phyloP scores from a whole-genome alignment of 2,797 vertebrate species.

The Salarias fasciatus region DNA sequence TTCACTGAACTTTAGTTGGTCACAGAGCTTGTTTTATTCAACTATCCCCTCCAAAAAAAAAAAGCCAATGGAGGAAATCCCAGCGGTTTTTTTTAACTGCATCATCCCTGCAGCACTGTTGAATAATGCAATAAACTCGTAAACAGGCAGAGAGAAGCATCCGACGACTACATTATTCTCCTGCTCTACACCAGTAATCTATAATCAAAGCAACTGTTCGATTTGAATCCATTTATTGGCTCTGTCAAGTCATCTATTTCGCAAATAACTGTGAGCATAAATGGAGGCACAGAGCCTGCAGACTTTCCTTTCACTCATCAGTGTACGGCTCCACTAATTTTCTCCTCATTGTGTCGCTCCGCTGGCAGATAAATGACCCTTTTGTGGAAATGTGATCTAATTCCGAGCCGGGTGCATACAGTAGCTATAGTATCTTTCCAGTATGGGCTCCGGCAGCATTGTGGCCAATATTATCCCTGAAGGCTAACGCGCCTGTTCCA shows the following conservation, averaged over 20 bases:
- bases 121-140: no score
- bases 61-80: no score
- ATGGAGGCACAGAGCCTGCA: neutral
- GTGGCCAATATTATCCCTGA: slow-evolving; percentile 24
- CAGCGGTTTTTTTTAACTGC: no score
- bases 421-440: slow-evolving; percentile 10
- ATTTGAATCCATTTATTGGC: neutral
- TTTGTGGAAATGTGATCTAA: slow-evolving; percentile 19
- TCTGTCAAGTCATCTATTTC: neutral
- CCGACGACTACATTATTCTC: no score
- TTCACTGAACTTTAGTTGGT: no score
- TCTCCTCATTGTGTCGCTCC: slow-evolving; percentile 4
- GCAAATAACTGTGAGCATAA: neutral
- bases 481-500: slow-evolving; percentile 32
- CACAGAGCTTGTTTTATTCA: no score
- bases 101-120: no score
- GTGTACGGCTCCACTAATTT: neutral
- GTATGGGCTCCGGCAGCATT: slow-evolving; percentile 12
- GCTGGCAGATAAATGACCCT: slow-evolving; percentile 13
- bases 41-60: no score
- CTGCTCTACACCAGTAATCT: no score
- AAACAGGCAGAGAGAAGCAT: no score
- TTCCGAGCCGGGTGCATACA: slow-evolving; percentile 4
- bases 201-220: no score
- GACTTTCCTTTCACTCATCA: slow-evolving; percentile 1